phyloP scores from a whole-genome alignment of 2,797 vertebrate genomes.

The Tenualosa ilisha region DNA sequence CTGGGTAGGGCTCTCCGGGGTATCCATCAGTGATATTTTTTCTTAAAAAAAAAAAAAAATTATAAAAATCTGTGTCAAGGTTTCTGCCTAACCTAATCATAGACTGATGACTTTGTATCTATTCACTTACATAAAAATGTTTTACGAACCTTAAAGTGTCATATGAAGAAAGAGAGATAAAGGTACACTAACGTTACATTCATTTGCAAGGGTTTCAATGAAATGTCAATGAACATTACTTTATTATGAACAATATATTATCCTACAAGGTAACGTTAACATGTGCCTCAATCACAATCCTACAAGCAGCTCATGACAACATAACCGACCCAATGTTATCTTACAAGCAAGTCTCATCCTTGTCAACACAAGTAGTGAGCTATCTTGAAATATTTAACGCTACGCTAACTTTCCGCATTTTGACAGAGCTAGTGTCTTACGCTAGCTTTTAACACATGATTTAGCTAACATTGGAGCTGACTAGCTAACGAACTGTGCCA shows the following conservation, averaged over 20 bases:
- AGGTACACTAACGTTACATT: not conserved
- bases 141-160: not conserved
- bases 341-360: not conserved
- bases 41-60: constrained; percentile 36
- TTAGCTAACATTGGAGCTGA: not conserved
- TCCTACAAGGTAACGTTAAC: not conserved
- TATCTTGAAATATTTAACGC: not conserved
- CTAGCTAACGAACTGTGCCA: not conserved
- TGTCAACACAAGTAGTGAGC: not conserved
- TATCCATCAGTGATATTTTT: constrained; percentile 80
- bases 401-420: not conserved
- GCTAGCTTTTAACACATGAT: not conserved
- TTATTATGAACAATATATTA: not conserved
- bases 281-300: not conserved
- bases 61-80: constrained; percentile 29
- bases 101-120: not conserved
- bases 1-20: constrained; percentile 88
- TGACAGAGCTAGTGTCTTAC: not conserved
- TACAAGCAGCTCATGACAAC: not conserved
- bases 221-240: not conserved
- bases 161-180: not conserved
- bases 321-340: not conserved
- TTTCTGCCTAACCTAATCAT: not conserved
- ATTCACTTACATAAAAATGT: not conserved
- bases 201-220: not conserved